Conservation (phyloP, 2,888 invertebrate species). For the Caradrina clavipalpis region DNA sequence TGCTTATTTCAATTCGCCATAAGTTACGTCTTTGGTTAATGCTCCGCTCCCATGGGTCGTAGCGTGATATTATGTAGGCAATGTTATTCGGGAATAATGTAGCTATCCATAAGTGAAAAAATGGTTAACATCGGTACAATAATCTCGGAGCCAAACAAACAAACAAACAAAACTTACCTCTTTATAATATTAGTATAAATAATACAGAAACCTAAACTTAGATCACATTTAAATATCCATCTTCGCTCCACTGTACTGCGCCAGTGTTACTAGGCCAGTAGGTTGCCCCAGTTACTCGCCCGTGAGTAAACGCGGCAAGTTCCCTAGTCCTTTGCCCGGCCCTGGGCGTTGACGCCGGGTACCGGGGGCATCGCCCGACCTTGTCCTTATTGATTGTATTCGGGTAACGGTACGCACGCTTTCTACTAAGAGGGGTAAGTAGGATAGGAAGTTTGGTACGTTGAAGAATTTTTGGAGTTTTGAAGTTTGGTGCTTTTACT, state of each 20-base stretch:
- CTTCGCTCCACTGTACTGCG: not conserved
- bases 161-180: too few relatives aligned
- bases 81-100: too few relatives aligned
- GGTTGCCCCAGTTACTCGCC: conserved; percentile 24
- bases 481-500: not conserved
- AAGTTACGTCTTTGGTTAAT: too few relatives aligned
- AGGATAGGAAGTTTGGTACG: conserved; percentile 2
- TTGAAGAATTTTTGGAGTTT: not conserved
- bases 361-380: conserved; percentile 46
- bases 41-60: too few relatives aligned
- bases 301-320: conserved; percentile 17
- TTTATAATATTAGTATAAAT: too few relatives aligned
- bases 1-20: too few relatives aligned
- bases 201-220: too few relatives aligned
- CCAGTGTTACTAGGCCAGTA: conserved; percentile 13
- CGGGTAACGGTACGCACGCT: conserved; percentile 37
- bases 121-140: too few relatives aligned
- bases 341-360: conserved; percentile 41
- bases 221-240: not conserved
- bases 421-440: conserved; percentile 17
- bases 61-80: too few relatives aligned
- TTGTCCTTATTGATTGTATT: conserved; percentile 53
- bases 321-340: conserved; percentile 26
- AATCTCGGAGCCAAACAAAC: too few relatives aligned
- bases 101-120: too few relatives aligned